Evolutionary conservation across 2,113 vertebrate species (phyloP).

Genomic region (Nymphicus hollandicus): DNA sequence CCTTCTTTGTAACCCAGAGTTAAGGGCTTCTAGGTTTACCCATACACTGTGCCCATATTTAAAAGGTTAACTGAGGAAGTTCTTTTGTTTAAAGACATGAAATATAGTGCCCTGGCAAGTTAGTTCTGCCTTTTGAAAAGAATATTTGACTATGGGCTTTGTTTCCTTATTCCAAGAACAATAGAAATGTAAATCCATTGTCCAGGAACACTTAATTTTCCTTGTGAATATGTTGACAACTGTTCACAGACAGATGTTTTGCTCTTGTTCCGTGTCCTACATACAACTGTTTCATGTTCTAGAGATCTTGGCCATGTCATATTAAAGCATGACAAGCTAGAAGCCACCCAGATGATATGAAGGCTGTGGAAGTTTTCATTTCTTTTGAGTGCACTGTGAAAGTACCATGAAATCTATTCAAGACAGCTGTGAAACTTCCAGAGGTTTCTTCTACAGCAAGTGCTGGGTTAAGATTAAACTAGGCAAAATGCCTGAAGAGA

Average conservation of each 20-base stretch:
- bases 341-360: not conserved
- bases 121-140: not conserved
- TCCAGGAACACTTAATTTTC: not conserved
- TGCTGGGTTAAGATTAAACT: constrained; percentile 59
- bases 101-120: not conserved
- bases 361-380: constrained; percentile 36
- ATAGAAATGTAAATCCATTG: not conserved
- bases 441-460: constrained; percentile 58
- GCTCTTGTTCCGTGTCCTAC: not conserved
- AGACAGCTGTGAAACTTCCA: constrained; percentile 64
- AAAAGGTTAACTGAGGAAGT: not conserved
- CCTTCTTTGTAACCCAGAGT: not conserved
- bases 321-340: constrained; percentile 12
- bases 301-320: constrained; percentile 17
- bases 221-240: not conserved
- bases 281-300: not conserved
- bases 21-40: not conserved
- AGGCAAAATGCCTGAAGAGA: constrained; percentile 79
- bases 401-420: constrained; percentile 18
- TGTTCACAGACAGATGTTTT: constrained; percentile 5
- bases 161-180: not conserved
- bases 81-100: not conserved
- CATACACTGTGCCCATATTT: not conserved
- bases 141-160: not conserved
- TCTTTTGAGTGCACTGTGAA: constrained; percentile 14